phyloP scores from a whole-genome alignment of 2,113 vertebrate species.

The Boleophthalmus pectinirostris region DNA sequence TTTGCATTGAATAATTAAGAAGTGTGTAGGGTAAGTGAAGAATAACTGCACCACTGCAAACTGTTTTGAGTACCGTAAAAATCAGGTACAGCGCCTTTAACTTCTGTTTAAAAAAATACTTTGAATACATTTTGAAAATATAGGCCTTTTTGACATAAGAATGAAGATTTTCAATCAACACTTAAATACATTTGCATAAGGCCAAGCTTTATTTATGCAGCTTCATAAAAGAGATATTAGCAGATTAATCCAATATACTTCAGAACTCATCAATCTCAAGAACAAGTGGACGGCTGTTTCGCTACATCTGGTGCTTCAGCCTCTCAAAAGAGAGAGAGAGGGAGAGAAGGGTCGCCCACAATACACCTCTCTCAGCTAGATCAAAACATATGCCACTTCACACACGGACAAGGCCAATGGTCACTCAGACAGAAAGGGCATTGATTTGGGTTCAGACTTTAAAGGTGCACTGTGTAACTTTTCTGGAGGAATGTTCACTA shows the following conservation, averaged over 20 bases:
- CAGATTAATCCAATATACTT: conserved; percentile 9
- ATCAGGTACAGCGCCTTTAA: too few relatives aligned
- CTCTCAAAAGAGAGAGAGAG: neutral
- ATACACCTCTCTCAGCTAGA: neutral
- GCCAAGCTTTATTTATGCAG: neutral
- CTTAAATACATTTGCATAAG: neutral
- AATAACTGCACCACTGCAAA: too few relatives aligned
- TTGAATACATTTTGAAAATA: neutral
- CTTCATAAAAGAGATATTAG: conserved; percentile 2
- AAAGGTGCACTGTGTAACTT: too few relatives aligned
- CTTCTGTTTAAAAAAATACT: too few relatives aligned
- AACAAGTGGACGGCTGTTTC: neutral
- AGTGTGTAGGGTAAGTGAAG: too few relatives aligned
- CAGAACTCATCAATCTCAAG: neutral
- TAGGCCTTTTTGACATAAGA: neutral
- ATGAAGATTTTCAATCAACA: neutral
- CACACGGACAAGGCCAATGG: conserved; percentile 21
- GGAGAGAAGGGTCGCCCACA: conserved; percentile 6
- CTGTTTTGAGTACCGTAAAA: too few relatives aligned
- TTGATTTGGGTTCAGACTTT: neutral
- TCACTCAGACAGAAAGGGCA: neutral
- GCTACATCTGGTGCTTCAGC: neutral
- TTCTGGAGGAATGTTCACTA: too few relatives aligned
- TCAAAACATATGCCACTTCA: conserved; percentile 32
- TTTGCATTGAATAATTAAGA: too few relatives aligned